phyloP scores from a whole-genome alignment of 2,797 vertebrate species.

The Synanceia verrucosa region DNA sequence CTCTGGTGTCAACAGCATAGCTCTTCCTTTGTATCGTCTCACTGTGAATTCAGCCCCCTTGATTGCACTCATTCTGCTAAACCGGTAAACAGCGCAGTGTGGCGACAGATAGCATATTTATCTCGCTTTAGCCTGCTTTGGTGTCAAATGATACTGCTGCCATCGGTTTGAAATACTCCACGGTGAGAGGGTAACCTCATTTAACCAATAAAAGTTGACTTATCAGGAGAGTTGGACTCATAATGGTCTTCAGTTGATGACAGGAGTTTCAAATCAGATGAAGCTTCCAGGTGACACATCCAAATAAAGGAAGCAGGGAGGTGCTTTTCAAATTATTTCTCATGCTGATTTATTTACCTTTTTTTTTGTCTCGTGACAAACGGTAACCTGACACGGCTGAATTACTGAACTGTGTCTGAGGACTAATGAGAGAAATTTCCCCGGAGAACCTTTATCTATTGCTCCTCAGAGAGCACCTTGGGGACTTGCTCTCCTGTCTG shows the following conservation, averaged over 20 bases:
- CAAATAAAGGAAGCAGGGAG: conserved; percentile 82
- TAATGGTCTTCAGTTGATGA: conserved; percentile 43
- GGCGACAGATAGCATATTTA: conserved; percentile 48
- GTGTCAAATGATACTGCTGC: conserved; percentile 46
- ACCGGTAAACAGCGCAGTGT: conserved; percentile 59
- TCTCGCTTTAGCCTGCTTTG: conserved; percentile 43
- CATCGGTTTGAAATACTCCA: conserved; percentile 55
- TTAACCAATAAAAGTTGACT: conserved; percentile 72
- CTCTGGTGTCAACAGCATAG: conserved; percentile 69
- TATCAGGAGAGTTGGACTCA: conserved; percentile 56
- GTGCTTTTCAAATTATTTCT: conserved; percentile 36
- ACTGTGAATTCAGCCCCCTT: conserved; percentile 37
- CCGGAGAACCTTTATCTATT: conserved; percentile 95
- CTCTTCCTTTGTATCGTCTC: conserved; percentile 59
- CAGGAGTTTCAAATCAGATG: conserved; percentile 61
- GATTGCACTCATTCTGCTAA: conserved; percentile 41
- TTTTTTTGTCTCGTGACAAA: conserved; percentile 87
- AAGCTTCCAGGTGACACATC: conserved; percentile 75
- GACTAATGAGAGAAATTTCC: conserved; percentile 98
- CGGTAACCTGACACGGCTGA: conserved; percentile 92
- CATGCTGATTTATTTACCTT: conserved; percentile 30
- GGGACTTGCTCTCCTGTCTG: conserved; percentile 92
- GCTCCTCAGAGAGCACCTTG: conserved; percentile 92
- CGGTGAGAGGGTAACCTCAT: conserved; percentile 51
- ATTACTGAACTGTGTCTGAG: conserved; percentile 97